Evolutionary conservation across 2,113 vertebrate species (phyloP).

Genomic region (Triplophysa dalaica): DNA sequence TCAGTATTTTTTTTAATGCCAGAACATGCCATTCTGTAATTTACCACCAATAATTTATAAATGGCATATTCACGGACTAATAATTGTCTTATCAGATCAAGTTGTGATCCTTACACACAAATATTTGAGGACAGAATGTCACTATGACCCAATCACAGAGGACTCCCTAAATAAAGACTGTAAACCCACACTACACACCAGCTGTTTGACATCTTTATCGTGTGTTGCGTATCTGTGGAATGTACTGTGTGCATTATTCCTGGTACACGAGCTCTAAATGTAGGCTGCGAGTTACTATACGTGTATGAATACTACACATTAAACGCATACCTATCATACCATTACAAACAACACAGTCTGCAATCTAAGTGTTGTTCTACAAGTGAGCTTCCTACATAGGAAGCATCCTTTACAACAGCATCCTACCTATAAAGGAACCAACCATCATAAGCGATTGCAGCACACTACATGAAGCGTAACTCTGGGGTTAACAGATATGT

Average conservation of each 20-base stretch:
- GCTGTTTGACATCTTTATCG: neutral
- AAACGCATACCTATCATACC: constrained; percentile 15
- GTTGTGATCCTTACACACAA: too few relatives aligned
- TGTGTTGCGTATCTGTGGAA: neutral
- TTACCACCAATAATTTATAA: neutral
- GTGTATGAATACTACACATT: constrained; percentile 37
- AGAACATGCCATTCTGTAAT: neutral
- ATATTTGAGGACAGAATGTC: too few relatives aligned
- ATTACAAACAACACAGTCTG: neutral
- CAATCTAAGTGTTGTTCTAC: neutral
- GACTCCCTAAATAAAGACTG: neutral
- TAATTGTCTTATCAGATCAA: too few relatives aligned
- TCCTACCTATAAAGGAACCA: too few relatives aligned
- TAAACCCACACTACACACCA: neutral
- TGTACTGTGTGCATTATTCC: constrained; percentile 21
- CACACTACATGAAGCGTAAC: too few relatives aligned
- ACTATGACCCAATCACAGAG: too few relatives aligned
- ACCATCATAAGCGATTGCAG: too few relatives aligned
- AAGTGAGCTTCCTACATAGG: too few relatives aligned
- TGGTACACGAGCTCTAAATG: constrained; percentile 42
- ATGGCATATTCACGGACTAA: too few relatives aligned
- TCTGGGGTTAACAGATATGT: too few relatives aligned
- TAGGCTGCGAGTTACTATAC: neutral
- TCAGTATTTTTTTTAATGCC: too few relatives aligned
- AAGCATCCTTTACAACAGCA: too few relatives aligned